Conservation (phyloP, 2,797 vertebrate genomes). For the Cuniculus paca region DNA sequence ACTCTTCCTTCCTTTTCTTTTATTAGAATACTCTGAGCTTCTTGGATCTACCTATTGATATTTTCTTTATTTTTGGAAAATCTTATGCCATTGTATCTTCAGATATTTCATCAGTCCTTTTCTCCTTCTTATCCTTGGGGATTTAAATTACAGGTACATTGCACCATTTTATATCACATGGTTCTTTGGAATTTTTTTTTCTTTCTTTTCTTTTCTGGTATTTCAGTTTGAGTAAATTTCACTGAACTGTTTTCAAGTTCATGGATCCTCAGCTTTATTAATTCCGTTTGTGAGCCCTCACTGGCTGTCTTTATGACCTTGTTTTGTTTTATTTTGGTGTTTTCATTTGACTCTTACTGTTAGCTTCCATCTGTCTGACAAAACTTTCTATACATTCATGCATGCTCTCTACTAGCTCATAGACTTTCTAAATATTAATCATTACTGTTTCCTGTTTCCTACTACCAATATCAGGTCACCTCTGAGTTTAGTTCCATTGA, state of each 20-base stretch:
- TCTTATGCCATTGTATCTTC: neutral
- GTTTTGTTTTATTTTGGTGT: neutral
- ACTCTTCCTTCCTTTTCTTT: neutral
- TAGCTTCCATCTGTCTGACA: neutral
- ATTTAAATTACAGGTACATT: neutral
- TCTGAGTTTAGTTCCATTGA: neutral
- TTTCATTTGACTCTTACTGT: neutral
- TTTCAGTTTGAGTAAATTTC: slow-evolving; percentile 20
- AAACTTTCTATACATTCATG: neutral
- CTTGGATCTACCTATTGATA: neutral
- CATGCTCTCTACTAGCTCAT: neutral
- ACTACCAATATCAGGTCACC: neutral
- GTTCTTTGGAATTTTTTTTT: neutral
- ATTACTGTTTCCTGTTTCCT: neutral
- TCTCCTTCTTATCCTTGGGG: neutral
- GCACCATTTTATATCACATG: neutral
- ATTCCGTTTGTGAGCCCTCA: neutral
- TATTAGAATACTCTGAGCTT: neutral
- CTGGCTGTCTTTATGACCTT: neutral
- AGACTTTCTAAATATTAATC: neutral
- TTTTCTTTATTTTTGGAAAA: slow-evolving; percentile 2
- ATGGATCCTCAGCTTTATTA: neutral
- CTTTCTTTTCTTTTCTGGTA: neutral
- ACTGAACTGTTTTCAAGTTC: neutral
- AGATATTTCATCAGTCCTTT: neutral